Conservation (phyloP, 2,113 vertebrate species). For the Hemibagrus wyckioides region DNA sequence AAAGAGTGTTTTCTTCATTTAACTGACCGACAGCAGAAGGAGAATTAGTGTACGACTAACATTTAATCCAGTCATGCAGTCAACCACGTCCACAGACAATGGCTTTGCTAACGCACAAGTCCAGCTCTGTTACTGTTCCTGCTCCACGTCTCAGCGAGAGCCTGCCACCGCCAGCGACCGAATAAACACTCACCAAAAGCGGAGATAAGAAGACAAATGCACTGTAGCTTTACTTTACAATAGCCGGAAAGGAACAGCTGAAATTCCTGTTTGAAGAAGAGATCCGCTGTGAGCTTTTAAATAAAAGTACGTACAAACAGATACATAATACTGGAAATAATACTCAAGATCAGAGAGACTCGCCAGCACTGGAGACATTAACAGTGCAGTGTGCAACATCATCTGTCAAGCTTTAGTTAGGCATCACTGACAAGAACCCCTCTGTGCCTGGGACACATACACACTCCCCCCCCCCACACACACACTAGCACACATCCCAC, state of each 20-base stretch:
- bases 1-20: slow-evolving; percentile 80
- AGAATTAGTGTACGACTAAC: slow-evolving; percentile 79
- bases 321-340: slow-evolving; percentile 60
- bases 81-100: slow-evolving; percentile 75
- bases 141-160: slow-evolving; percentile 52
- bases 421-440: slow-evolving; percentile 46
- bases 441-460: slow-evolving; percentile 41
- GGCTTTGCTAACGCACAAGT: slow-evolving; percentile 76
- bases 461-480: not conserved
- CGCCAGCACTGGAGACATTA: slow-evolving; percentile 67
- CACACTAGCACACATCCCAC: slow-evolving; percentile 35
- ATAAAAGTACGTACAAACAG: slow-evolving; percentile 54
- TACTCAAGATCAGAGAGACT: slow-evolving; percentile 61
- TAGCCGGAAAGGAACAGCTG: slow-evolving; percentile 45
- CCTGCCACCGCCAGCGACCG: slow-evolving; percentile 49
- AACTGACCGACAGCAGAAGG: slow-evolving; percentile 80
- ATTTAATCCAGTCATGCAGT: slow-evolving; percentile 87
- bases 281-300: slow-evolving; percentile 49
- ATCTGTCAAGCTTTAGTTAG: slow-evolving; percentile 64
- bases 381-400: slow-evolving; percentile 71
- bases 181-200: slow-evolving; percentile 56
- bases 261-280: slow-evolving; percentile 57
- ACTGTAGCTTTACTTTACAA: slow-evolving; percentile 36
- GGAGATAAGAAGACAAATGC: slow-evolving; percentile 51
- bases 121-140: slow-evolving; percentile 64